phyloP scores from a whole-genome alignment of 2,888 invertebrate genomes.

The Andrena dorsata region DNA sequence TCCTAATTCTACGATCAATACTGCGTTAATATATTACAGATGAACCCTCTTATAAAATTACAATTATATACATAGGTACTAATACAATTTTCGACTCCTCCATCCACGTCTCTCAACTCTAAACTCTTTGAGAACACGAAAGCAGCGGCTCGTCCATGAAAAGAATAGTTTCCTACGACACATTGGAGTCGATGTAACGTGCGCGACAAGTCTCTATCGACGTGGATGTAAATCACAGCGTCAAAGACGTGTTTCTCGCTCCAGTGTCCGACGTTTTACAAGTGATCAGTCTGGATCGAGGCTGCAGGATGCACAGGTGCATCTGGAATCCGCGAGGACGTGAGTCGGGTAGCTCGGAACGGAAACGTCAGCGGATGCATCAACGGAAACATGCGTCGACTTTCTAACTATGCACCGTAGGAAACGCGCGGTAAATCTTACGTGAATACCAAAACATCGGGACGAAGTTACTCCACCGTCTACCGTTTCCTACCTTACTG shows the following conservation, averaged over 20 bases:
- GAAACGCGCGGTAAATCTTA: slow-evolving; percentile 43
- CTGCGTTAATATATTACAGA: too few species aligned
- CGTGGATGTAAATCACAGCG: slow-evolving; percentile 35
- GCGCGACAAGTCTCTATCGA: slow-evolving; percentile 29
- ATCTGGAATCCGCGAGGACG: slow-evolving; percentile 29
- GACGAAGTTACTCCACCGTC: slow-evolving; percentile 21
- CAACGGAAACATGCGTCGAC: slow-evolving; percentile 51
- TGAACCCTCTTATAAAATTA: too few species aligned
- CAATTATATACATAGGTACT: too few species aligned
- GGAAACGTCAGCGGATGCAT: slow-evolving; percentile 54
- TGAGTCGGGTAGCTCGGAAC: slow-evolving; percentile 25
- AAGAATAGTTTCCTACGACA: slow-evolving; percentile 2
- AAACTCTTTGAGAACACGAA: not conserved
- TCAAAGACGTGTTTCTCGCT: slow-evolving; percentile 20
- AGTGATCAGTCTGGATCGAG: slow-evolving; percentile 34
- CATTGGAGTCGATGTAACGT: not conserved
- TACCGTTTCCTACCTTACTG: not conserved
- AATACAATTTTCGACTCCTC: not conserved
- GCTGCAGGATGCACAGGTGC: slow-evolving; percentile 25
- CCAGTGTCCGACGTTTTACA: slow-evolving; percentile 42
- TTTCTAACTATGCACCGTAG: slow-evolving; percentile 49
- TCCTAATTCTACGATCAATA: too few species aligned
- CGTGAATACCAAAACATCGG: slow-evolving; percentile 46
- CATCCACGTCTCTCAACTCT: not conserved
- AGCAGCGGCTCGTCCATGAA: not conserved